Conservation (phyloP, 2,113 vertebrate species). For the Lota lota region DNA sequence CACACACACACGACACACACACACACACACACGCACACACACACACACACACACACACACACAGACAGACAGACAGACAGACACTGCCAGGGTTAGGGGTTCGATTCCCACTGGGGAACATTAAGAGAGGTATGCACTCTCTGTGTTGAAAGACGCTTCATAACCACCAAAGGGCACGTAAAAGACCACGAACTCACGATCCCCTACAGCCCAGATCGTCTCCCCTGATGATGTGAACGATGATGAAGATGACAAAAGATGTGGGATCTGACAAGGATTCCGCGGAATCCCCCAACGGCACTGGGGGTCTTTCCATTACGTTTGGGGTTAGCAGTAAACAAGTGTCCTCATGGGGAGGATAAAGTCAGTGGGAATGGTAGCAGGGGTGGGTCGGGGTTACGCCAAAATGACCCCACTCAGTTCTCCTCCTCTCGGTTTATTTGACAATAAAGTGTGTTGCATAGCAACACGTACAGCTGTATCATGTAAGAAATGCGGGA, state of each 20-base stretch:
- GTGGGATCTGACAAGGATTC: no score
- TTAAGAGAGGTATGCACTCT: not conserved
- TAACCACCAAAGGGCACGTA: not conserved
- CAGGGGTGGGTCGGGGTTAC: conserved; percentile 32
- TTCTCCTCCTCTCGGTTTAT: not conserved
- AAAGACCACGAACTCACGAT: no score
- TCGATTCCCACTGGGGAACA: not conserved
- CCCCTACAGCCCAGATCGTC: conserved; percentile 28
- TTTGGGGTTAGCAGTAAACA: conserved; percentile 70
- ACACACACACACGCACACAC: no score
- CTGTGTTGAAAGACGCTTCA: not conserved
- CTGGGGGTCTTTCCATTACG: conserved; percentile 72
- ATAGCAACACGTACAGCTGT: not conserved
- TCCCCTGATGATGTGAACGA: conserved; percentile 26
- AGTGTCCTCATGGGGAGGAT: conserved; percentile 57
- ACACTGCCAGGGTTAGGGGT: not conserved
- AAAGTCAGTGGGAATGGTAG: conserved; percentile 9
- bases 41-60: no score
- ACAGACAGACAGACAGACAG: no score
- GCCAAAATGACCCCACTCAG: not conserved
- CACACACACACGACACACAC: not conserved
- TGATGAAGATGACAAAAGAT: not conserved
- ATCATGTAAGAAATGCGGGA: no score
- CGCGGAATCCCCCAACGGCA: conserved; percentile 26
- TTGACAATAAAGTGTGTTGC: conserved; percentile 5